Conservation (phyloP, 2,113 vertebrate species). For the Corydoras sp. region DNA sequence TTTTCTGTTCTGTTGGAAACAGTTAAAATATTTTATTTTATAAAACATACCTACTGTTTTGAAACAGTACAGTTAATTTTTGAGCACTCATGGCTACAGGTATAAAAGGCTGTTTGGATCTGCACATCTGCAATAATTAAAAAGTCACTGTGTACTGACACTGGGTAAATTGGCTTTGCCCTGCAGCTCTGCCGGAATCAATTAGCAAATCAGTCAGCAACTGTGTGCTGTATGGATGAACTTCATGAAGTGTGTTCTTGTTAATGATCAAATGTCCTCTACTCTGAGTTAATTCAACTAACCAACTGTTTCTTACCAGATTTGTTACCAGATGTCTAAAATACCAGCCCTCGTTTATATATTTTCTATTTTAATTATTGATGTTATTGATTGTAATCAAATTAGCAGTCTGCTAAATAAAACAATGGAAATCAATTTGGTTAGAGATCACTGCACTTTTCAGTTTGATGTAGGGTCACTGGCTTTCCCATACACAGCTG, state of each 20-base stretch:
- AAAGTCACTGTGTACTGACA: slow-evolving; percentile 19
- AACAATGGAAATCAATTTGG: neutral
- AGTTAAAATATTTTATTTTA: no score
- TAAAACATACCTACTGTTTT: no score
- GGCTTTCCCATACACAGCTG: neutral
- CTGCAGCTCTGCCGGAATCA: neutral
- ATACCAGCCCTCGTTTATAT: slow-evolving; percentile 3
- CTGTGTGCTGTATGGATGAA: slow-evolving; percentile 28
- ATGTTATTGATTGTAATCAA: neutral
- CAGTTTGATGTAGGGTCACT: neutral
- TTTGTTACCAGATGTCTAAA: neutral
- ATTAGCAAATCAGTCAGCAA: slow-evolving; percentile 30
- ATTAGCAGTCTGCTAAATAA: slow-evolving; percentile 1
- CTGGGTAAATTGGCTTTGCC: slow-evolving; percentile 6
- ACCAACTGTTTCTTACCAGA: neutral
- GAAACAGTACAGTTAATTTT: no score
- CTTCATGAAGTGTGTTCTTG: slow-evolving; percentile 11
- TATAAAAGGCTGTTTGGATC: neutral
- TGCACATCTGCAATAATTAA: slow-evolving; percentile 26
- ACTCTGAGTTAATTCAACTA: slow-evolving; percentile 4
- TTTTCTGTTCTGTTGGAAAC: no score
- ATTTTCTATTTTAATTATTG: neutral
- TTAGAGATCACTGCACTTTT: no score
- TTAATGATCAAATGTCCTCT: slow-evolving; percentile 14
- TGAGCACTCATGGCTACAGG: neutral